A percentile compares a stretch with the other conserved stretches of the same genome.
These are phyloP conservation scores for Dicycla oo DNA, from an alignment of 2,888 invertebrate genomes.

Conservation along the genomic window DNA sequence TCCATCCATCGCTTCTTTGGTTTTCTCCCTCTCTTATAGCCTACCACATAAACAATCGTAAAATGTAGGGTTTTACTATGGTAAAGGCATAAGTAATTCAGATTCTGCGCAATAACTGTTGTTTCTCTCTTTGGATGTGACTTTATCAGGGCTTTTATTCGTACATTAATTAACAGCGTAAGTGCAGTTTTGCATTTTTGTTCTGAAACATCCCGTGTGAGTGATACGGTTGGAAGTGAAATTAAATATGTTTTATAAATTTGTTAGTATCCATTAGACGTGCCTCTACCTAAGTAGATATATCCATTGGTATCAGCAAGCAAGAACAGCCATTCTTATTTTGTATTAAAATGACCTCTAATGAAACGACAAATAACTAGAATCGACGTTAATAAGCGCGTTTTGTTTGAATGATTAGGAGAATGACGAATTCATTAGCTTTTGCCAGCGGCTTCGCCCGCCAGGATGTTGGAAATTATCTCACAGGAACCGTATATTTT, in stretches of 20 bases:
- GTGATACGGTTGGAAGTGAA: conserved; percentile 14
- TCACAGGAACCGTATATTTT: too few relatives aligned
- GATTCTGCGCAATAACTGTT: conserved; percentile 6
- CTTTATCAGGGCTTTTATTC: conserved; percentile 13
- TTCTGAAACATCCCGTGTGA: conserved; percentile 17
- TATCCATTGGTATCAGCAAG: background rate
- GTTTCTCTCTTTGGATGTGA: background rate
- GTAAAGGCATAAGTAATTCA: background rate
- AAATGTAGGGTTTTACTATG: background rate
- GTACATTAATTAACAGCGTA: conserved; percentile 7
- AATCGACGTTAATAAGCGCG: background rate
- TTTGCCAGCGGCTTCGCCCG: too few relatives aligned
- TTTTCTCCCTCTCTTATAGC: too few relatives aligned
- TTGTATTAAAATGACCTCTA: too few relatives aligned
- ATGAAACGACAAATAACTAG: too few relatives aligned
- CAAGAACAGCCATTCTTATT: background rate
- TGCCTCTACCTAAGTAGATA: too few relatives aligned
- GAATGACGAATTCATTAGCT: conserved; percentile 10
- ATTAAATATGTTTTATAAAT: conserved; percentile 18
- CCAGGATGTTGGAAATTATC: too few relatives aligned
- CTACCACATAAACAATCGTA: background rate
- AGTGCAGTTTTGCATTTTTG: conserved; percentile 20
- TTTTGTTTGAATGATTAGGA: background rate
- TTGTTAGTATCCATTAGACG: background rate
- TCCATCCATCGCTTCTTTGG: background rate